A percentile compares a stretch with the other conserved stretches of the same genome.
Evolutionary conservation across 2,113 vertebrate species (phyloP).

Genomic region (Phocoena phocoena): DNA sequence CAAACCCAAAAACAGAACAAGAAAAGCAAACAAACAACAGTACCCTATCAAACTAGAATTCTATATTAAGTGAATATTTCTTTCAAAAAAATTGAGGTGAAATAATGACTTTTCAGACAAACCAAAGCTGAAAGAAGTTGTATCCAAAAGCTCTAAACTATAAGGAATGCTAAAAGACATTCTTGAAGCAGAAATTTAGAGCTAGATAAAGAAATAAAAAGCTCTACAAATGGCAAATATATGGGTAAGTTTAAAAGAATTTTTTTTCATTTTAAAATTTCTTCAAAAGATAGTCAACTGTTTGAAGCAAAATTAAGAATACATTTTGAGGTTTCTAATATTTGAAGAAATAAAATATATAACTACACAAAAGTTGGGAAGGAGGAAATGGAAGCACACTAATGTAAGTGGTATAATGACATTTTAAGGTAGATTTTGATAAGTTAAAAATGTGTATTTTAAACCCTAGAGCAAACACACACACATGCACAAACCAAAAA

Average conservation of each 20-base stretch:
- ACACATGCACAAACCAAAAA: neutral
- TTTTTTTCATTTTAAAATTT: neutral
- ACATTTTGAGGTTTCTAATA: neutral
- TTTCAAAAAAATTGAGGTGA: neutral
- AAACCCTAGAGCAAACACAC: neutral
- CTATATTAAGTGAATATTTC: neutral
- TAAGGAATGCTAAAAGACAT: neutral
- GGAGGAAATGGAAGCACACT: neutral
- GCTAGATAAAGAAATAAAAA: neutral
- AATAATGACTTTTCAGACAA: neutral
- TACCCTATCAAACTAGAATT: neutral
- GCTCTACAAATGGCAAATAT: neutral
- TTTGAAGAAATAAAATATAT: neutral
- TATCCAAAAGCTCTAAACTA: neutral
- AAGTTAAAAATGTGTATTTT: neutral
- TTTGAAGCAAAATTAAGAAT: neutral
- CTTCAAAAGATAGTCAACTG: neutral
- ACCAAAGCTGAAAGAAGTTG: neutral
- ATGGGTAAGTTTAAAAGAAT: neutral
- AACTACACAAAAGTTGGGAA: neutral
- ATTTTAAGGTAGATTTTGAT: neutral
- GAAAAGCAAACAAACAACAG: neutral
- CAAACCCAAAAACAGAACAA: neutral
- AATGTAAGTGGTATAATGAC: neutral
- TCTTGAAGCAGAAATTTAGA: conserved; percentile 12